phyloP scores from a whole-genome alignment of 2,113 vertebrate genomes.

The Nannospalax galili region DNA sequence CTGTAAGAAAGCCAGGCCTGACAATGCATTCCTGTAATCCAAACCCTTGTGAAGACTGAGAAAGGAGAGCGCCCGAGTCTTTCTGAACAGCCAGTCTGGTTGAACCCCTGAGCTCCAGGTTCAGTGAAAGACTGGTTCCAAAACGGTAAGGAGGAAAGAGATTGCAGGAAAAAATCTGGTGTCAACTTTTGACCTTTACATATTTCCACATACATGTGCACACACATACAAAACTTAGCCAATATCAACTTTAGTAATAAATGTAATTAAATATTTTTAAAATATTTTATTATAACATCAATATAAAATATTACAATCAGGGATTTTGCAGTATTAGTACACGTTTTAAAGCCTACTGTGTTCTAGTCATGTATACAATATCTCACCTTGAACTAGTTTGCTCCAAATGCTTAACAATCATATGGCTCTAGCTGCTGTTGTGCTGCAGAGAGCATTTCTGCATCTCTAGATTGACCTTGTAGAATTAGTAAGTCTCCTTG shows the following conservation, averaged over 20 bases:
- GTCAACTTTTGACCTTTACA: not conserved
- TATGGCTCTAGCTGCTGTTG: fast-evolving
- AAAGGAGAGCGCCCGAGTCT: not conserved
- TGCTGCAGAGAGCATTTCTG: not conserved
- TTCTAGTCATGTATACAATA: not conserved
- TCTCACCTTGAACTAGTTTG: not conserved
- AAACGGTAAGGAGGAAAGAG: not conserved
- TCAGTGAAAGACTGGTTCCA: not conserved
- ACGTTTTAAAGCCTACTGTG: not conserved
- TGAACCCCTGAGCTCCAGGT: too few species aligned
- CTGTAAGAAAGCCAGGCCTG: not conserved
- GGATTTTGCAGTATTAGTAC: not conserved
- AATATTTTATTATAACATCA: not conserved
- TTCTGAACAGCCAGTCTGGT: too few species aligned
- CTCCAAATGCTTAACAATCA: not conserved
- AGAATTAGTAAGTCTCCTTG: not conserved
- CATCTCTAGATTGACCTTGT: too few species aligned
- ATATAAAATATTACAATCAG: not conserved
- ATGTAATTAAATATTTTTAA: not conserved
- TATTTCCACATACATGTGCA: too few species aligned
- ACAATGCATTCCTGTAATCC: not conserved
- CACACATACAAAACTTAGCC: not conserved
- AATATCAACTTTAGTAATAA: not conserved
- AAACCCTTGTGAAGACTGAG: not conserved
- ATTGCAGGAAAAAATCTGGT: not conserved